Evolutionary conservation across 2,888 invertebrate genomes (phyloP).

Genomic region (Protonemura montana): DNA sequence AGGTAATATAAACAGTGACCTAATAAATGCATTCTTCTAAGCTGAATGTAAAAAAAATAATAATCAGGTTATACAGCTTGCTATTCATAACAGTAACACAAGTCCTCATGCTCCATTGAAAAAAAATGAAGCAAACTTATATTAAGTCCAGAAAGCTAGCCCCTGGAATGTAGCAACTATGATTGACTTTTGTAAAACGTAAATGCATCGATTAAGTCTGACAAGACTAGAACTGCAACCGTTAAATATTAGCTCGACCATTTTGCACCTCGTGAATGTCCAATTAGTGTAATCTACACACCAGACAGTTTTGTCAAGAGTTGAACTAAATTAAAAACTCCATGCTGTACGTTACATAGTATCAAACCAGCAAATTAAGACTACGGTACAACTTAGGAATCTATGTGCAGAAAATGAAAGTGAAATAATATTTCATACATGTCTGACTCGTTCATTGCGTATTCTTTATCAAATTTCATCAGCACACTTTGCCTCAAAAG

Average conservation of each 20-base stretch:
- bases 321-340: neutral
- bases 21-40: neutral
- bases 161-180: conserved; percentile 2
- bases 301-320: neutral
- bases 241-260: neutral
- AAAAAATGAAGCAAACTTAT: neutral
- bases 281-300: neutral
- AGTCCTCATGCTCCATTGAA: neutral
- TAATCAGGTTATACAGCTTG: neutral
- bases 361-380: neutral
- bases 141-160: neutral
- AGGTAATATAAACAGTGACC: neutral
- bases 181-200: neutral
- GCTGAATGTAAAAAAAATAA: neutral
- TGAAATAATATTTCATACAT: neutral
- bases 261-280: neutral
- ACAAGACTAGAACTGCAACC: neutral
- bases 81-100: neutral
- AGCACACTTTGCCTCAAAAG: conserved; percentile 14
- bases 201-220: neutral
- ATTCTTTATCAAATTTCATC: neutral
- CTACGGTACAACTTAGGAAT: neutral
- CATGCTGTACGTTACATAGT: neutral
- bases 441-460: neutral
- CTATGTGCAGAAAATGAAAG: neutral